A percentile compares a stretch with the other conserved stretches of the same genome.
Evolutionary conservation across 1,140 invertebrate species (phyloP).

Genomic region (Neodiprion pinetum): DNA sequence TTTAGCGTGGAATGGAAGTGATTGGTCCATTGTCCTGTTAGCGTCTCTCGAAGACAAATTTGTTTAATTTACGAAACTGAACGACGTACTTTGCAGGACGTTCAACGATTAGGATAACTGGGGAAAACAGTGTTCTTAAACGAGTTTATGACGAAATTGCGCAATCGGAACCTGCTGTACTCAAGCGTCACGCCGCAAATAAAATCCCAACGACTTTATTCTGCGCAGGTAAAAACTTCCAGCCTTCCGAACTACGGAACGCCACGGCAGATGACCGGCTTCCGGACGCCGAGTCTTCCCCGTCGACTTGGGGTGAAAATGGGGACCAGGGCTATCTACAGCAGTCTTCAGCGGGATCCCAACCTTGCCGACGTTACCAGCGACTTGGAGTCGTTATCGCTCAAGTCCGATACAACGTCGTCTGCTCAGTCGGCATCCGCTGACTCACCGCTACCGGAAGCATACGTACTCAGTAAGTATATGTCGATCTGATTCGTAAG

Average conservation of each 20-base stretch:
- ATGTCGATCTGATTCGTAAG: neutral
- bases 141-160: too few relatives aligned
- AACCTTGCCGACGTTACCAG: conserved; percentile 43
- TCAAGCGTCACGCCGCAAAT: too few relatives aligned
- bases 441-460: conserved; percentile 58
- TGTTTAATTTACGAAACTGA: too few relatives aligned
- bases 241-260: conserved; percentile 56
- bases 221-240: conserved; percentile 51
- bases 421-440: conserved; percentile 53
- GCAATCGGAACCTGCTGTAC: too few relatives aligned
- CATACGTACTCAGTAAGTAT: conserved; percentile 61
- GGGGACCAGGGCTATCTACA: conserved; percentile 71
- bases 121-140: too few relatives aligned
- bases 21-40: too few relatives aligned
- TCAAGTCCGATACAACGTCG: conserved; percentile 55
- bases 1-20: too few relatives aligned
- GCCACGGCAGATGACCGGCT: conserved; percentile 43
- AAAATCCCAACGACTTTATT: neutral
- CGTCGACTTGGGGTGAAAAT: conserved; percentile 74
- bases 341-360: conserved; percentile 50
- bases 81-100: too few relatives aligned
- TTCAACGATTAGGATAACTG: too few relatives aligned
- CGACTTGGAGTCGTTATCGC: conserved; percentile 52
- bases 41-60: too few relatives aligned
- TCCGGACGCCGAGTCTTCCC: conserved; percentile 61